Evolutionary conservation across 2,888 invertebrate genomes (phyloP), one percentile per base, ranked within the genome.

Genomic region (Cephus rjabovi): DNA sequence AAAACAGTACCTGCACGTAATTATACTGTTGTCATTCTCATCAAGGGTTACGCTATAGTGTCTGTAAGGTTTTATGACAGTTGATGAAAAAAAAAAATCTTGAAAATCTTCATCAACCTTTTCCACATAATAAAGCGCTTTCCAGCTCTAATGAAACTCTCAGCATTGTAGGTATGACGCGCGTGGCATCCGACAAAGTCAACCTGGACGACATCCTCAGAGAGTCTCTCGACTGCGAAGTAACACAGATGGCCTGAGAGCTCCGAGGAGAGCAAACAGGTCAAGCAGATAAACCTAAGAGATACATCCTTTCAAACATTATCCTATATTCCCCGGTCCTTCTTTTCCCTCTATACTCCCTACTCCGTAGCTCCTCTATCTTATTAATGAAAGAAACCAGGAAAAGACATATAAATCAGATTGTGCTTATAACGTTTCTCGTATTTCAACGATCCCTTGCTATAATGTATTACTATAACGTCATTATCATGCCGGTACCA

Each of bases 61-160:
- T 9, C 15, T 40, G 69, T 71, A 68, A 34, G 30, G 73, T 79
- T 74, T 74, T 74, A 12, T n/a, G 40, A 31, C 30, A 73, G 69
- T 34, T 31, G 75, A 33, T 40, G 4, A 37, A 37, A 37, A 12
- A 40, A 56, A 23, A 15, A 56, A 56, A 56, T 12, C 40, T 40
- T 15, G 40, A 2, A 56, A 56, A 56, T 56, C 56, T 23, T 56
- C 56, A 56, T 56, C 56, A 56, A 56, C 56, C 56, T 56, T 23
- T 40, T 23, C 40, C 56, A 56, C 56, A 23, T 56, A 56, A 56
- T 56, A 56, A 56, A 56, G 56, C 56, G 56, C 56, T 56, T 56
- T 23, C 9, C 23, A 56, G 56, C 56, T 56, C 56, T 56, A 56
- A 56, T 56, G 56, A 56, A 56, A 56, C 56, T 56, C 56, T 56